Evolutionary conservation across 37 sponge, comb jelly and placozoan genomes (phyloP).

Genomic region (Dysidea cf. avara): DNA sequence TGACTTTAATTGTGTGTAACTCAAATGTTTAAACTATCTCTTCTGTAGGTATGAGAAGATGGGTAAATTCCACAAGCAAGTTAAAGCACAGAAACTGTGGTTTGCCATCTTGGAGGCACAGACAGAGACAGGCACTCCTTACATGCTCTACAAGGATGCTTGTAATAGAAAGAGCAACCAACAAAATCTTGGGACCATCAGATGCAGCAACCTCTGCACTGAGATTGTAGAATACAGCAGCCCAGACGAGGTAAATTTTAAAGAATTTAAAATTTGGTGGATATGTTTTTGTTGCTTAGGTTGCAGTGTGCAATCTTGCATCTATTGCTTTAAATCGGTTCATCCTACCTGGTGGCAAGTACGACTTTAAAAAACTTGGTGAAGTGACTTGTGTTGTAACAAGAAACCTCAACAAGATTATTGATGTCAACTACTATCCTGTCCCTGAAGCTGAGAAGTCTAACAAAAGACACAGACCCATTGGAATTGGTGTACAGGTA

Average conservation of each 20-base stretch:
- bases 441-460: constrained; percentile 85
- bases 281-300: constrained; percentile 29
- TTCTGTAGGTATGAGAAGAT: constrained; percentile 79
- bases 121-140: constrained; percentile 97
- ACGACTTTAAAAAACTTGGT: constrained; percentile 85
- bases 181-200: constrained; percentile 98
- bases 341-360: constrained; percentile 67
- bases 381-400: constrained; percentile 93
- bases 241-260: constrained; percentile 83
- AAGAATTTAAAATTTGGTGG: background rate
- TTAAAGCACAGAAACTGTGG: constrained; percentile 98
- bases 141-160: constrained; percentile 98
- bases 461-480: constrained; percentile 94
- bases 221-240: constrained; percentile 96
- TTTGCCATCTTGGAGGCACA: constrained; percentile 97
- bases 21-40: background rate
- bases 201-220: constrained; percentile 98
- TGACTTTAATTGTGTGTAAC: background rate
- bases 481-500: constrained; percentile 97
- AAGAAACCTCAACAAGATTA: constrained; percentile 93
- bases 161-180: constrained; percentile 99
- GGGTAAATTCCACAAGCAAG: constrained; percentile 60
- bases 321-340: constrained; percentile 92
- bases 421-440: constrained; percentile 96
- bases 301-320: constrained; percentile 98